These are phyloP conservation scores for Penaeus chinensis DNA, from an alignment of 1,140 invertebrate species.

Conservation along the genomic window DNA sequence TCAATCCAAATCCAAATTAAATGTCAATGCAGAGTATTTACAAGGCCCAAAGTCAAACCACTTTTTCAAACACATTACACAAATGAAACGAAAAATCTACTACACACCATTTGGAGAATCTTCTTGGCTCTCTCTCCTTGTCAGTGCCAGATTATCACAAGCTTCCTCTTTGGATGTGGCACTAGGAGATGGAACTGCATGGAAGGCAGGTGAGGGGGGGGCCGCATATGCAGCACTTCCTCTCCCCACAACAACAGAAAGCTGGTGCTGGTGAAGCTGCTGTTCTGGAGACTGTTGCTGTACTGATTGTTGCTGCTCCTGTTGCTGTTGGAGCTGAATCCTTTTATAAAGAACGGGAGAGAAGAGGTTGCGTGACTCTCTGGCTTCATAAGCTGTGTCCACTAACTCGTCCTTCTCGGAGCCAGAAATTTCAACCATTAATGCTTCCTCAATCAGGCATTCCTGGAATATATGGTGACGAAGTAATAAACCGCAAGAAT, in stretches of 20 bases:
- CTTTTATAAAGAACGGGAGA: background rate
- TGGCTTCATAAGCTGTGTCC: slow-evolving; percentile 49
- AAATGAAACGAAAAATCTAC: too few relatives aligned
- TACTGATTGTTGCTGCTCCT: background rate
- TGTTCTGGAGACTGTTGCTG: too few relatives aligned
- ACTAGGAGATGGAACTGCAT: slow-evolving; percentile 24
- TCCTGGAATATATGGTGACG: slow-evolving; percentile 13
- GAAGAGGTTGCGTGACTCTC: slow-evolving; percentile 32
- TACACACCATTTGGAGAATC: slow-evolving; percentile 39
- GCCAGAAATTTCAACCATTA: slow-evolving; percentile 42
- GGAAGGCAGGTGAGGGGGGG: background rate
- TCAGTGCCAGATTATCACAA: slow-evolving; percentile 34
- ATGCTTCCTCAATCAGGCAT: slow-evolving; percentile 44
- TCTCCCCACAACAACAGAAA: slow-evolving; percentile 44
- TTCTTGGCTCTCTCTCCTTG: slow-evolving; percentile 22
- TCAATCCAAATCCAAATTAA: too few relatives aligned
- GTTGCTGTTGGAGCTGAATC: slow-evolving; percentile 32
- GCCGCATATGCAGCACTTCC: background rate
- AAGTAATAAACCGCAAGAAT: background rate
- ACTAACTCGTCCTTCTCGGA: slow-evolving; percentile 16
- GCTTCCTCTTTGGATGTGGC: slow-evolving; percentile 36
- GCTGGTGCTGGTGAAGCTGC: slow-evolving; percentile 3
- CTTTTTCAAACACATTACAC: too few relatives aligned
- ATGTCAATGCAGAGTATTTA: too few relatives aligned
- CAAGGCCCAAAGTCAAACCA: too few relatives aligned